Base-by-base conservation (phyloP, 2,113 vertebrate species). In the Onychorhynchus coronatus region DNA sequence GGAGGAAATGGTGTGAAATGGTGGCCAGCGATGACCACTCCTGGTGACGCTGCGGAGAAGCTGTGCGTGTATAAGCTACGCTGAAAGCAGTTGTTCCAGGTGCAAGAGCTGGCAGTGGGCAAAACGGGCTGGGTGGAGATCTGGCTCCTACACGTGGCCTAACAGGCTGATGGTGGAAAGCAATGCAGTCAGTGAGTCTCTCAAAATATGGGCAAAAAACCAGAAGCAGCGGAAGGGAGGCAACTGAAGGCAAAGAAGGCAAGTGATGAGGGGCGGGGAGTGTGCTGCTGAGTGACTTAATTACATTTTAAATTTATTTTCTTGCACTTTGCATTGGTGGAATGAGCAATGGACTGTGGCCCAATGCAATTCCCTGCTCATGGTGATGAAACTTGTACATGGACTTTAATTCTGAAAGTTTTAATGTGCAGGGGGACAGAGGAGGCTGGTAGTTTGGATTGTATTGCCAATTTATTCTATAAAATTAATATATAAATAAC, bases 21-120 rank as follows among this genome's bases (percentile, higher is more conserved):
- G 46, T 37, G 66, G 31, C 77, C 4, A 8, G 31, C 35, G n/a
- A 19, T 5, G 24, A 22, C 42, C 1, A 5, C 42, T 58, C 0
- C 3, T 2, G 15, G 49, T 30, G 70, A 35, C 12, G 42, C 42
- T 46, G 33, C 1, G 9, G n/a, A 58, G 27, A 42, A 94, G 28
- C 46, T 3, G 2, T 9, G 12, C 14, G n/a, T 14, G 20, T 21
- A 1, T 49, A 24, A 73, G 21, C 31, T 49, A 2, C 3, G 6
- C 8, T 0, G 5, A 77, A 41, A 67, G 37, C 1, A 8, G 47
- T 3, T 20, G 5, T 25, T 66, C 49, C 67, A 2, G 0, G 1
- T 8, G 42, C 27, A 50, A 11, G 30, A 67, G n/a, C 27, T 3
- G 3, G n/a, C 0, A 0, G 21, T 4, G 47, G 72, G 73, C 25